A percentile compares a stretch with the other conserved stretches of the same genome.
Conservation (phyloP, 2,113 vertebrate species). For the Crotalus horridus region DNA sequence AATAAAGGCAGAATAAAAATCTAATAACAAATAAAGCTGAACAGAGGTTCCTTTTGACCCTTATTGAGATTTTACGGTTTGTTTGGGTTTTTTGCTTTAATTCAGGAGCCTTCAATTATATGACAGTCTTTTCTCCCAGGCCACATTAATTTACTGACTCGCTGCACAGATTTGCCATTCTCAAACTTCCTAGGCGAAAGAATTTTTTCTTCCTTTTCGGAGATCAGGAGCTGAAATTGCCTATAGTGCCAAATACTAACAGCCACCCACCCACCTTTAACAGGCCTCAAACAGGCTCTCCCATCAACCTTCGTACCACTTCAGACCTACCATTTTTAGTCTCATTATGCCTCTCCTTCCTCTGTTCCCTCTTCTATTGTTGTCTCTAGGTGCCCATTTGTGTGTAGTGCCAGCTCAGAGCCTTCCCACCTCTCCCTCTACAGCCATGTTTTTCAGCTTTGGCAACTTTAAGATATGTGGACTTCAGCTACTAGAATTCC, state of each 20-base stretch:
- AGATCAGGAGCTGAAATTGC: neutral
- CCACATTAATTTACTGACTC: neutral
- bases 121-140: neutral
- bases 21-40: neutral
- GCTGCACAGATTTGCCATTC: neutral
- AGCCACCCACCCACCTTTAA: fast-evolving
- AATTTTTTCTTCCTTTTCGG: neutral
- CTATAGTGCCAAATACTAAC: neutral
- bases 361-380: neutral
- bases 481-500: neutral
- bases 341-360: neutral
- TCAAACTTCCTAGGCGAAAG: too few relatives aligned
- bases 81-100: neutral
- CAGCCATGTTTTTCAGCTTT: neutral
- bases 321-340: neutral
- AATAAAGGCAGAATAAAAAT: neutral
- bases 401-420: neutral
- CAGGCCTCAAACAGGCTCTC: neutral
- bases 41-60: neutral
- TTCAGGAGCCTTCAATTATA: neutral
- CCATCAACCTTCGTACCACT: neutral
- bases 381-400: neutral
- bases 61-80: neutral
- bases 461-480: neutral
- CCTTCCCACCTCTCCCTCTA: neutral